Conservation (phyloP, 2,113 vertebrate species). For the Carassius gibelio region DNA sequence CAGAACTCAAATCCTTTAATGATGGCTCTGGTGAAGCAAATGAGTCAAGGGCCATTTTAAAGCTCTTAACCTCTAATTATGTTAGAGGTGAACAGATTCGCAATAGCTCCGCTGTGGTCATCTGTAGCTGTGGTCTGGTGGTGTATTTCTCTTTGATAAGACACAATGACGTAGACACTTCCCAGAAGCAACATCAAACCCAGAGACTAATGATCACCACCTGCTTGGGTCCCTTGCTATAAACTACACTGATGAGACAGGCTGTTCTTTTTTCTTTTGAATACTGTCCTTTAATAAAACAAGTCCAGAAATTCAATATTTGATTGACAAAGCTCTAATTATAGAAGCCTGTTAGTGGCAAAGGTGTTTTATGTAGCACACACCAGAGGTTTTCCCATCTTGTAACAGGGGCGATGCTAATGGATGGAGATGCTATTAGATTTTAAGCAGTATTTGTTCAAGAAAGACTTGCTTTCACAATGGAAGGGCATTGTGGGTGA, state of each 20-base stretch:
- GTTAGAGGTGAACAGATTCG: constrained; percentile 27
- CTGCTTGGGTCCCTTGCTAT: background rate
- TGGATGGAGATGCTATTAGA: too few relatives aligned
- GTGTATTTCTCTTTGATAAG: constrained; percentile 17
- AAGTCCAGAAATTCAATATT: background rate
- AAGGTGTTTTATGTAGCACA: background rate
- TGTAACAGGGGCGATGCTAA: background rate
- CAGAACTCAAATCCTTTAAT: too few relatives aligned
- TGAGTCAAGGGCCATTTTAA: too few relatives aligned
- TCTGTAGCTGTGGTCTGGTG: background rate
- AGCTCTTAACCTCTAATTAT: too few relatives aligned
- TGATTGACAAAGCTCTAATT: background rate
- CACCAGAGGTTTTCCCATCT: background rate
- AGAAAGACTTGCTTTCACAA: background rate
- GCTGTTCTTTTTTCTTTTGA: background rate
- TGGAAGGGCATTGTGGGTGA: background rate
- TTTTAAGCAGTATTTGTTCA: background rate
- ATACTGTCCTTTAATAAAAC: background rate
- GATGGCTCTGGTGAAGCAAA: too few relatives aligned
- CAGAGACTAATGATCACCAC: background rate
- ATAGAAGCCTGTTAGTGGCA: background rate
- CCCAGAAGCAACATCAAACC: background rate
- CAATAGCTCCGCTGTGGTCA: constrained; percentile 14
- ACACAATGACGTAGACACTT: constrained; percentile 11
- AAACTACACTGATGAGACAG: background rate